Conservation (phyloP, 2,888 invertebrate genomes). For the Agrochola lychnidis region DNA sequence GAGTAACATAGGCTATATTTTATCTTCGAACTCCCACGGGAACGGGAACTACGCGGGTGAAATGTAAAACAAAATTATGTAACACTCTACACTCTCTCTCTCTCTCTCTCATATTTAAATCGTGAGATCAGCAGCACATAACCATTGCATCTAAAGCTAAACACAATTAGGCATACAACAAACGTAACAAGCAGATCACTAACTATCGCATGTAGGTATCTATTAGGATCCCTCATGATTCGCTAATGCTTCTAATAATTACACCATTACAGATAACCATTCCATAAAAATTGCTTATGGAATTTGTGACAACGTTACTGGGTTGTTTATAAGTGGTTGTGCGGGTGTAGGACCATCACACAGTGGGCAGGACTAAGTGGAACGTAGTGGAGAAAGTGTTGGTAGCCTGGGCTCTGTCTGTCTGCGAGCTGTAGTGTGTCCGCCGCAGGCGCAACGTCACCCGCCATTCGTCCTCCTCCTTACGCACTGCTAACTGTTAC, state of each 20-base stretch:
- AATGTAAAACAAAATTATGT: neutral
- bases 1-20: too few relatives aligned
- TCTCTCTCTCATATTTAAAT: constrained; percentile 1
- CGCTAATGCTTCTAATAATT: constrained; percentile 83
- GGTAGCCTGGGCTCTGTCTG: constrained; percentile 79
- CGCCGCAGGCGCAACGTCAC: constrained; percentile 60
- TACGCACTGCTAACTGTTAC: constrained; percentile 42
- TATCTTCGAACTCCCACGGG: too few relatives aligned
- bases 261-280: constrained; percentile 82
- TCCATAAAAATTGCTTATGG: constrained; percentile 81
- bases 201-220: constrained; percentile 71
- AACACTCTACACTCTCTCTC: neutral
- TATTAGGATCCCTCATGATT: constrained; percentile 84
- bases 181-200: constrained; percentile 43
- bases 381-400: constrained; percentile 85
- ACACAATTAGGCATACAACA: constrained; percentile 17
- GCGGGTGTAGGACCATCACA: constrained; percentile 79
- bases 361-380: constrained; percentile 83
- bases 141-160: constrained; percentile 7
- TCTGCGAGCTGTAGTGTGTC: constrained; percentile 59
- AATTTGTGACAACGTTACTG: constrained; percentile 79
- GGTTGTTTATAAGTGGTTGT: constrained; percentile 79
- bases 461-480: constrained; percentile 59
- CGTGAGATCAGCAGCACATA: constrained; percentile 13
- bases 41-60: too few relatives aligned